Percentiles rank a stretch among this genome's conserved stretches.
Conservation (phyloP, 2,888 invertebrate species). For the Leptogaster cylindrica region DNA sequence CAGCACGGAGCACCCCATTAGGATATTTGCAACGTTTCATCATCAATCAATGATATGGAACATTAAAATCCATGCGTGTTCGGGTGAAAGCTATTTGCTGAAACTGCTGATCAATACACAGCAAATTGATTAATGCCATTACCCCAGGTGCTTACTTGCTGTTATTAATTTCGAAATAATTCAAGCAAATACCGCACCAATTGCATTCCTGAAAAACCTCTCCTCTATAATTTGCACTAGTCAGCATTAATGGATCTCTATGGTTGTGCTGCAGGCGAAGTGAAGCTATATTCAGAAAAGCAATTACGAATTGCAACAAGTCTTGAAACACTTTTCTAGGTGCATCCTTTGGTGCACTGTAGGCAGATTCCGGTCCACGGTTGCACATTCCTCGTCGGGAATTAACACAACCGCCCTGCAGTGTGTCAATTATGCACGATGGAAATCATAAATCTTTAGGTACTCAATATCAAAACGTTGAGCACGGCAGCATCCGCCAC, state of each 20-base stretch:
- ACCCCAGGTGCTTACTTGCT: no score
- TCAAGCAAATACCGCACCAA: slow-evolving; percentile 15
- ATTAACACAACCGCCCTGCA: slow-evolving; percentile 10
- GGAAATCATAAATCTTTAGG: slow-evolving; percentile 38
- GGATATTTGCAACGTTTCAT: no score
- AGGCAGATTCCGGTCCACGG: slow-evolving; percentile 11
- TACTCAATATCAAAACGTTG: slow-evolving; percentile 18
- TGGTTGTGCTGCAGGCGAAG: background rate
- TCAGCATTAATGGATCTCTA: background rate
- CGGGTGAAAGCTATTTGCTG: no score
- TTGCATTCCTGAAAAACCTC: slow-evolving; percentile 2
- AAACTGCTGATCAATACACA: no score
- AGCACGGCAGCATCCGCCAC: slow-evolving; percentile 10
- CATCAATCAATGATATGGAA: no score
- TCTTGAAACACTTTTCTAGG: background rate
- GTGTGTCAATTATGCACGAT: slow-evolving; percentile 37
- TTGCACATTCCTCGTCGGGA: background rate
- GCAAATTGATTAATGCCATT: no score
- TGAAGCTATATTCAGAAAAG: slow-evolving; percentile 3
- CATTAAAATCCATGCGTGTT: no score
- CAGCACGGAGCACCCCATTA: no score
- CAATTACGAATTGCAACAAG: slow-evolving; percentile 30
- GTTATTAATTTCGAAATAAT: slow-evolving; percentile 20
- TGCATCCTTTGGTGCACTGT: background rate
- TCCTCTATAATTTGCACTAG: background rate